Conservation (phyloP, 1,140 invertebrate species). For the Calosoma granatense region DNA sequence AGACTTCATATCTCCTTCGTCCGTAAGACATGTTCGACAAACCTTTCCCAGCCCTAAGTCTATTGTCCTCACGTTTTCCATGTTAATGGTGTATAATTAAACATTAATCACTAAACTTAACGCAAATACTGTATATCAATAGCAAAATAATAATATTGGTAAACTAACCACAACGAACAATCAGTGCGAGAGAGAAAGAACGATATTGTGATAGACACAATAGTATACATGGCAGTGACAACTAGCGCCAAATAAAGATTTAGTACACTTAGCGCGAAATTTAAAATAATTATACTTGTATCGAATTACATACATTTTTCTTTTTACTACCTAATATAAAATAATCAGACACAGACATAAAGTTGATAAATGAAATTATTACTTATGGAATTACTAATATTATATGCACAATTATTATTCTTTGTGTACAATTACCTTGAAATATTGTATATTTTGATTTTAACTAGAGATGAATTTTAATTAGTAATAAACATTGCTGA, state of each 20-base stretch:
- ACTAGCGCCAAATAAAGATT: neutral
- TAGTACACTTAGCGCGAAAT: neutral
- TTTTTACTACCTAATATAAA: too few relatives aligned
- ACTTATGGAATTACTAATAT: too few relatives aligned
- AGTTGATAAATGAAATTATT: too few relatives aligned
- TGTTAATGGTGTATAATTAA: neutral
- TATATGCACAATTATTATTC: too few relatives aligned
- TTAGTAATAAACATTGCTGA: too few relatives aligned
- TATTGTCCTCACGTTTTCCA: neutral
- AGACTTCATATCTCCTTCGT: constrained; percentile 11
- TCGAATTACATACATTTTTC: too few relatives aligned
- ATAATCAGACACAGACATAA: too few relatives aligned
- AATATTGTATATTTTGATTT: neutral
- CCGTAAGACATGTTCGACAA: neutral
- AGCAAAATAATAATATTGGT: too few relatives aligned
- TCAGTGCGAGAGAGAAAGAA: neutral
- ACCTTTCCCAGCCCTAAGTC: constrained; percentile 1
- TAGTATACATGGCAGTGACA: neutral
- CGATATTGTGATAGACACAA: neutral
- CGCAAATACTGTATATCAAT: too few relatives aligned
- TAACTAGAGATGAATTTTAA: neutral
- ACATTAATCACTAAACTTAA: neutral
- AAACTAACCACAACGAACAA: too few relatives aligned
- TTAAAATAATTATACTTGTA: too few relatives aligned
- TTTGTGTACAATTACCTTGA: neutral